Base-by-base conservation (phyloP, 1,140 invertebrate genomes). In the Paramacrobiotus metropolitanus region DNA sequence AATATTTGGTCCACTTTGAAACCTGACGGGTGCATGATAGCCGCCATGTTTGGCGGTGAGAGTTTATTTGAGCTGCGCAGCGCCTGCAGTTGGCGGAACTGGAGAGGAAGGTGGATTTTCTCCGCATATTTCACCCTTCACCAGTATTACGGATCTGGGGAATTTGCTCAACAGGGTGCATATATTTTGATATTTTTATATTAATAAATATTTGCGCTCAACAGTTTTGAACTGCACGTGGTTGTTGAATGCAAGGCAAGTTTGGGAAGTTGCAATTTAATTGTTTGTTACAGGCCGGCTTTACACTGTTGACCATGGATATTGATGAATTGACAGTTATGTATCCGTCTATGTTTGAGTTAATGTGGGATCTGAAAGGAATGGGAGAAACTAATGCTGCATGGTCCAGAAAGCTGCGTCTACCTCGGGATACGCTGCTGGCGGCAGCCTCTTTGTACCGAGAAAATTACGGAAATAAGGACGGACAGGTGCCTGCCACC, bases 321-420 rank as follows among this genome's bases (percentile, higher is more conserved):
- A 83, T 86, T 2, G 92, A 98, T 76, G 86, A 93, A 73, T 77
- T 97, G 40, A 77, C 82, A 21, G 79, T 98, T n/a, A 82, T 82
- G 60, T 98, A 89, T 75, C 92, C 94, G 2, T 81, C 79, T 9
- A 86, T 95, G 74, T 93, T 91, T 78, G 87, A 96, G 71, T 74
- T 98, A 4, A 88, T 98, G 85, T 80, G 79, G 72, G 94, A 98
- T 75, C 76, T 97, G 21, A 87, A 96, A 78, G 72, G 83, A 31
- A 87, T 95, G 86, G 92, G 80, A 15, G 94, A 99, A 74, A 91
- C 80, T 69, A 96, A 95, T 78, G 88, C 87, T 55, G 79, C 83
- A 0, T 78, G 79, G 69, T 84, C 83, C 65, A 74, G 93, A 44
- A 85, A 84, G 48, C 15, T 55, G 28, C 79, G 83, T 68, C 70